Base-by-base conservation (phyloP, 2,797 vertebrate species). In the Morus bassanus region DNA sequence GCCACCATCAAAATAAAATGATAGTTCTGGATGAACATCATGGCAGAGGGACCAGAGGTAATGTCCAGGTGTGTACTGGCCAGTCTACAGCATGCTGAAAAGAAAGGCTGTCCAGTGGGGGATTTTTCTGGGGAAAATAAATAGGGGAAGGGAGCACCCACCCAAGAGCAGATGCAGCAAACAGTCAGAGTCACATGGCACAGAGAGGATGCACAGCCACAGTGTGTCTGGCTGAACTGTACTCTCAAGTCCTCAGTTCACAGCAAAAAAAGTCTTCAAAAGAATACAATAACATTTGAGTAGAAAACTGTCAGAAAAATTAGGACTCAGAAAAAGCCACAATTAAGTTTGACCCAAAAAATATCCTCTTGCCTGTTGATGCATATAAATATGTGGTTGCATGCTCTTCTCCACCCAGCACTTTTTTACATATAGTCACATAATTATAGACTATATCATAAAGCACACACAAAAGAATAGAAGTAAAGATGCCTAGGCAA, bases 111-210 rank as follows among this genome's bases (percentile, higher is more conserved):
- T 57, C 72, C 57, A 35, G 15, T 9, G 60, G 6, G 54, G 25
- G 18, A 43, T 85, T 80, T 80, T 92, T 85, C 56, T 60, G 56
- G 64, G 48, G 45, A 72, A 90, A 93, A 72, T 46, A 78, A 64
- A 68, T 8, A 17, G 10, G 6, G 31, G 24, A 68, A 95, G 35
- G 31, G 24, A 75, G 46, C 43, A 23, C 37, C n/a, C 6, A 5
- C 46, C 70, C 31, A 7, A 2, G 8, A 88, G 30, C 86, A 96
- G 84, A 37, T 82, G 64, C 28, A 80, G 41, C 46, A 17, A 12
- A 12, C 5, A 3, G 24, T 41, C 30, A 6, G 0, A 15, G 41
- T 39, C 2, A 0, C 48, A 16, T 7, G 27, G 57, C 54, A 68
- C 45, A 77, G 57, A 31, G 53, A 48, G 39, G 43, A 64, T 51